Percentiles rank a stretch among this genome's conserved stretches.
Evolutionary conservation across 2,113 vertebrate species (phyloP).

Genomic region (Ceyx melanurus): DNA sequence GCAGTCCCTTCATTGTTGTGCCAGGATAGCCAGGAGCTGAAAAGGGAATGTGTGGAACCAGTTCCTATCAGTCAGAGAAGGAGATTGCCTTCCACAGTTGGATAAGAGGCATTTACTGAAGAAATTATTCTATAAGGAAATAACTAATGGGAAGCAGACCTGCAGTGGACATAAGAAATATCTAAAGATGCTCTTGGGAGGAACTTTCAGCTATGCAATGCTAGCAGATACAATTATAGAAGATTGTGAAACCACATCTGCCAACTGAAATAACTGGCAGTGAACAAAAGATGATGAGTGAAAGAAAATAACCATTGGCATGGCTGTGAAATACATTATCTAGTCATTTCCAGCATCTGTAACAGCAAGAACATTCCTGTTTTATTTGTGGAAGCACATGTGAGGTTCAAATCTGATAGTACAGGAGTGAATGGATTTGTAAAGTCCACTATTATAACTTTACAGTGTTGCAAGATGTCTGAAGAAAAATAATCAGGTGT

Average conservation of each 20-base stretch:
- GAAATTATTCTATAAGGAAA: constrained; percentile 58
- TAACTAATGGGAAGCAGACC: constrained; percentile 54
- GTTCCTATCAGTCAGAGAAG: not conserved
- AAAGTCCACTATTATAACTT: not conserved
- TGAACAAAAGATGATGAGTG: constrained; percentile 62
- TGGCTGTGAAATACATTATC: constrained; percentile 54
- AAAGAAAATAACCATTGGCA: constrained; percentile 66
- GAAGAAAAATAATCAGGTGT: not conserved
- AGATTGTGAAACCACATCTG: constrained; percentile 60
- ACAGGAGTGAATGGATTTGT: not conserved
- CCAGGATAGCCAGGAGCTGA: not conserved
- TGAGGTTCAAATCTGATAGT: not conserved
- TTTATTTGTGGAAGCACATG: constrained; percentile 19
- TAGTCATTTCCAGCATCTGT: constrained; percentile 42
- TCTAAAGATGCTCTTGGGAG: constrained; percentile 47
- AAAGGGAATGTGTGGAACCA: not conserved
- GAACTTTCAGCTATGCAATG: constrained; percentile 34
- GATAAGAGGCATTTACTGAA: constrained; percentile 30
- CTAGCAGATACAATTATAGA: constrained; percentile 54
- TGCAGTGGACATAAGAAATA: constrained; percentile 55
- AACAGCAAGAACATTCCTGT: constrained; percentile 10
- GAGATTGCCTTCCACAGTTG: constrained; percentile 31
- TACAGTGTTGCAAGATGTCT: not conserved
- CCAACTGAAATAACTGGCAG: constrained; percentile 63
- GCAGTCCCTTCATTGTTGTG: constrained; percentile 10